Base-by-base conservation (phyloP, 1,140 invertebrate genomes). In the Leptinotarsa undecemlineata region DNA sequence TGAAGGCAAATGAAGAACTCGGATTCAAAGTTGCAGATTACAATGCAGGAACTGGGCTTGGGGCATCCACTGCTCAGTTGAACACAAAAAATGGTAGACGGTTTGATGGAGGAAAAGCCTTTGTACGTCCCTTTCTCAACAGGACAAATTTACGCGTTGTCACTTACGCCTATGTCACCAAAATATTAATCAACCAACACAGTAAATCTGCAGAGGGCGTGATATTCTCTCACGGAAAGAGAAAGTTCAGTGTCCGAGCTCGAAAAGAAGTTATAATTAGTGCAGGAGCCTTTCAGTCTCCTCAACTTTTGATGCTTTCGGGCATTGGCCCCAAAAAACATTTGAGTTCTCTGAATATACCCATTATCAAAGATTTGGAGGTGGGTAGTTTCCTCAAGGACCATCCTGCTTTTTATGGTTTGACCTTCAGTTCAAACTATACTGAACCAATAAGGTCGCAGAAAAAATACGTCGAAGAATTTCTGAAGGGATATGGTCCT, bases 381-480 rank as follows among this genome's bases (percentile, higher is more conserved):
- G 90, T 93, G 0, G 92, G 95, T 0, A 87, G 93, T 64, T 96
- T 96, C 85, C 87, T 97, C 0, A 93, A 95, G 85, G 94, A 96
- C 83, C 95, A 96, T 81, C 90, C 96, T 17, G 93, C 92, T 0
- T 85, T 94, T 0, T 94, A 94, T 0, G 94, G 94, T 0, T 84
- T 96, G 91, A n/a, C 1, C 63, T 78, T 68, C 47, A 73, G 72
- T 17, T 71, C 67, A 13, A 76, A 77, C 21, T 72, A 72, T 15
- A 77, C 71, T 1, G 75, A 79, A 70, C 68, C 77, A 4, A 21
- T 73, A 14, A 3, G 61, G 17, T 26, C 47, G 8, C 48, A 62
- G 57, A 63, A 57, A n/a, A 23, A 78, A 8, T 71, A 76, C 63
- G 19, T 78, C 4, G 23, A 33, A n/a, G 47, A 76, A 21, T 78